Evolutionary conservation across 2,888 invertebrate genomes (phyloP), one percentile per base, ranked within the genome.

Genomic region (Alcis repandata): DNA sequence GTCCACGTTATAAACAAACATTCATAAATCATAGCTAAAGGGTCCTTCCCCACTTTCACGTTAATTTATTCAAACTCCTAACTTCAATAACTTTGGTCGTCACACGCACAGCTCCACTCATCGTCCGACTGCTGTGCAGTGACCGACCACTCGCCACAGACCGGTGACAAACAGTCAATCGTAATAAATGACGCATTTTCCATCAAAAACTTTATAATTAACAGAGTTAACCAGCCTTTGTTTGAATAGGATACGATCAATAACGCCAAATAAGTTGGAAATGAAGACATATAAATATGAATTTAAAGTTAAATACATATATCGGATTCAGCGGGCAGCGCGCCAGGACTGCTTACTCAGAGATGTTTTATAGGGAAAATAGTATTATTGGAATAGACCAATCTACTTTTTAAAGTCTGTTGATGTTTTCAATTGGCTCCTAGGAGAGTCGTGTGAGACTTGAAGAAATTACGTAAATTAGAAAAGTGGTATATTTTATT

Each of bases 211-310:
- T 33, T 10, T 49, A 49, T 49, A 6, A 33, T n/a, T n/a, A 51
- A 51, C 27, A 27, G n/a, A 52, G 20, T 40, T 20, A 52, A 36
- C 15, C 20, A 38, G 9, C 17, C 20, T 15, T n/a, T 52, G 52
- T 52, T 52, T 52, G 40, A 15, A 52, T 11, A 40, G 52, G 52
- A 40, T 22, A 20, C 40, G 52, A 52, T 52, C 52, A 40, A 52
- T 52, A 38, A 38, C n/a, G n/a, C 11, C 38, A 52, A 52, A 52
- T 52, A 52, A 52, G 52, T 52, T 52, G 52, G 52, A 52, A 52
- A 52, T 52, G 40, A 52, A 52, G 40, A 40, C n/a, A n/a, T 20
- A 38, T 52, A 40, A 52, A 52, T 52, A 52, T 40, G 52, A 52
- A 22, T 52, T 52, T 52, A 52, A 52, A 52, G 52, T 52, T 40